Conservation (phyloP, 1,140 invertebrate species). For the Papilio xuthus region DNA sequence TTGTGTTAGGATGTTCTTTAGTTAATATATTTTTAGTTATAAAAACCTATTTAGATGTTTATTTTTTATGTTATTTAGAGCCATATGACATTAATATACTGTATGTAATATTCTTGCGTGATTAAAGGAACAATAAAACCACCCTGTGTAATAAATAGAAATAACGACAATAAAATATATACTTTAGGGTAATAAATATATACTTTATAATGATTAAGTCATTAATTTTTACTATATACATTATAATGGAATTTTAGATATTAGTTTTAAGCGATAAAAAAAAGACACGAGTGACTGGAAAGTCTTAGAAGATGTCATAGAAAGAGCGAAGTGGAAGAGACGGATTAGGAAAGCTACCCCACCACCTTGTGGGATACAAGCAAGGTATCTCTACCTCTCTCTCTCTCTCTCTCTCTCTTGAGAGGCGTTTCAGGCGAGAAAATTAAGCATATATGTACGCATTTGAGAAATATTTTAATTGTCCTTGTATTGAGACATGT, state of each 20-base stretch:
- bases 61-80: not conserved
- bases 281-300: too few species aligned
- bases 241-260: slow-evolving; percentile 15
- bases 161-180: slow-evolving; percentile 22
- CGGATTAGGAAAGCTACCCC: too few species aligned
- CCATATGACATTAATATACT: not conserved
- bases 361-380: too few species aligned
- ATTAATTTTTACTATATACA: not conserved
- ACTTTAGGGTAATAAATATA: slow-evolving; percentile 14
- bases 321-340: too few species aligned
- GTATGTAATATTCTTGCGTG: not conserved
- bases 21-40: too few species aligned
- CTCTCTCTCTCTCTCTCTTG: too few species aligned
- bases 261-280: slow-evolving; percentile 16
- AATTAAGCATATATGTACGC: not conserved
- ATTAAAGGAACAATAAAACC: not conserved
- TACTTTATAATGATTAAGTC: not conserved
- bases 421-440: too few species aligned
- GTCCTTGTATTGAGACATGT: slow-evolving; percentile 19
- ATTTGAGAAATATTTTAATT: slow-evolving; percentile 32
- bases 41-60: too few species aligned
- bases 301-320: too few species aligned
- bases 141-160: not conserved
- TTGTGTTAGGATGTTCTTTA: not conserved
- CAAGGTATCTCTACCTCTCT: too few species aligned